Conservation (phyloP, 2,113 vertebrate genomes). For the Cinclus mexicanus region DNA sequence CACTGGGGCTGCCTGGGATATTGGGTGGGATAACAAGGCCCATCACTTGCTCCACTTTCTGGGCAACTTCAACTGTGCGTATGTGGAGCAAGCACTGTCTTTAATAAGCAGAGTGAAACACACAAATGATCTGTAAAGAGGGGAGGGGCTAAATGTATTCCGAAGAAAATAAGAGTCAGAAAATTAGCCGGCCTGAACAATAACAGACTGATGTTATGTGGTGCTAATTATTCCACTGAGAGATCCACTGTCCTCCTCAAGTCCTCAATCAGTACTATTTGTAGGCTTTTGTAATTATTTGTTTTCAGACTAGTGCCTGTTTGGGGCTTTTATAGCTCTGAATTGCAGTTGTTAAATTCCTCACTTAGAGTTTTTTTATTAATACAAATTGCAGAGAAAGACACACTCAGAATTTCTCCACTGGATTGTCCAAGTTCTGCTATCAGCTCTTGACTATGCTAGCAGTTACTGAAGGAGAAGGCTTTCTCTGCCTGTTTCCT, state of each 20-base stretch:
- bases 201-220: neutral
- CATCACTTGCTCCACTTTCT: neutral
- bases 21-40: neutral
- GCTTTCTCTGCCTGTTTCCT: neutral
- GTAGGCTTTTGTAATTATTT: conserved; percentile 31
- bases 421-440: neutral
- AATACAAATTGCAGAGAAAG: neutral
- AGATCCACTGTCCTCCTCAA: neutral
- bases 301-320: conserved; percentile 16
- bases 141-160: neutral
- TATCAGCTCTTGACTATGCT: neutral
- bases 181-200: neutral
- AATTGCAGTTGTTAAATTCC: neutral
- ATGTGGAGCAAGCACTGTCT: accelerated
- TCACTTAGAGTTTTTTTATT: neutral
- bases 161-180: neutral
- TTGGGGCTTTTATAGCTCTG: neutral
- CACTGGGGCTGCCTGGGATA: neutral
- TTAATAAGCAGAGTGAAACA: neutral
- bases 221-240: conserved; percentile 13
- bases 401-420: neutral
- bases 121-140: neutral
- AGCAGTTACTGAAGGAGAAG: neutral
- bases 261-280: neutral
- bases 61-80: accelerated